Evolutionary conservation across 1,140 invertebrate species (phyloP), one percentile per base, ranked within the genome.

Genomic region (Lucilia sericata): DNA sequence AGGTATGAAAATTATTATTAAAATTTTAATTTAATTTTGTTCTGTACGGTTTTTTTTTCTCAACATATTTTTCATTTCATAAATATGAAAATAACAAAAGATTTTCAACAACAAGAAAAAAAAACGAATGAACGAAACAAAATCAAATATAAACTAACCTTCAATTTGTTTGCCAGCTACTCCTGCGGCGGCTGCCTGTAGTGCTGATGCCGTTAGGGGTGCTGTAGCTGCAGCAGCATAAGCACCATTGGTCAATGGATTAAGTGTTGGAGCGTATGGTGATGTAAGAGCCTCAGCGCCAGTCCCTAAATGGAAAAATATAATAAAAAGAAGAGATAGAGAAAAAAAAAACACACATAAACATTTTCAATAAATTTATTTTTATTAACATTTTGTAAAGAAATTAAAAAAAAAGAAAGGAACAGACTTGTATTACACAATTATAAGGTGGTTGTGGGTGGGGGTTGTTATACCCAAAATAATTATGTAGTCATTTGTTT

Each of bases 121-220:
- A 30, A 30, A 30, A 30, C 25, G n/a, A n/a, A 30, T 3, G 25
- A 30, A 55, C 17, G 51, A 21, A 42, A 60, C 14, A 70, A 70
- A 34, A 83, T 34, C 17, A 83, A 83, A 14, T 4, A 30, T 21
- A 60, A 83, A 83, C 86, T 87, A 74, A 91, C 90, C 90, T 84
- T 91, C 90, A 82, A 91, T 89, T 85, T 91, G 90, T 82, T 91
- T 91, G 47, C 90, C 90, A 84, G 88, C 88, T 74, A 91, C 90
- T 21, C 88, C 87, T 17, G 88, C 88, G 30, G 89, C 89, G 10
- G 89, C 88, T 25, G 88, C 88, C 60, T 89, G 88, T 49, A 91
- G 82, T 19, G 88, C 88, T 84, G 86, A 86, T 51, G 88, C 82
- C 81, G 87, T 88, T 55, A 88, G 55, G 17, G 88, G 86, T 74